A percentile compares a stretch with the other conserved stretches of the same genome.
These are phyloP conservation scores for Stigmatopora argus DNA, from an alignment of 2,113 vertebrate genomes.

Conservation along the genomic window DNA sequence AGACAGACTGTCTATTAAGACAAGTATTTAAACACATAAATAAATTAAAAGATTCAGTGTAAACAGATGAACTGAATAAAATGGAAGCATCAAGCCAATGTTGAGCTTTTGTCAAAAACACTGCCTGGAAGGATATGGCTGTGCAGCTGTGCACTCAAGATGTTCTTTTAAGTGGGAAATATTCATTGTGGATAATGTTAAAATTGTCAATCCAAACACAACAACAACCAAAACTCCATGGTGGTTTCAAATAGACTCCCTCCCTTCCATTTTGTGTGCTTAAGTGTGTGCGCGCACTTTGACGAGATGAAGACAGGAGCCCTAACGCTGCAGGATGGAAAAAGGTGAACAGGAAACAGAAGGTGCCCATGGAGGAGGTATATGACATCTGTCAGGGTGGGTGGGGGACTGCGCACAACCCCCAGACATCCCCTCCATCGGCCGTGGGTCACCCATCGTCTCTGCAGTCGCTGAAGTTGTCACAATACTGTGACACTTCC, in stretches of 20 bases:
- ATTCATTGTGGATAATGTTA: neutral
- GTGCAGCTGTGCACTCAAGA: conserved; percentile 1
- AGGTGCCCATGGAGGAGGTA: conserved; percentile 72
- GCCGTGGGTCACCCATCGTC: conserved; percentile 65
- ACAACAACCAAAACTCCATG: conserved; percentile 16
- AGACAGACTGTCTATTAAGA: conserved; percentile 24
- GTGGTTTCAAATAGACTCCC: conserved; percentile 27
- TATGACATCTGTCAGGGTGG: conserved; percentile 72
- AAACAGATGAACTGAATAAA: conserved; percentile 21
- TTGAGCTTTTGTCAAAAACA: conserved; percentile 7
- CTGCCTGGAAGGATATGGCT: neutral
- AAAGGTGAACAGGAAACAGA: conserved; percentile 73
- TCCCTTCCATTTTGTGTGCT: conserved; percentile 28
- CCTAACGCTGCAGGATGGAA: conserved; percentile 70
- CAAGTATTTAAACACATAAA: conserved; percentile 37
- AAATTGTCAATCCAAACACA: conserved; percentile 8
- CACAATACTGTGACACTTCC: conserved; percentile 67
- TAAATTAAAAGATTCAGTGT: conserved; percentile 22
- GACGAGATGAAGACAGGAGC: conserved; percentile 61
- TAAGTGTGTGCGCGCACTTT: conserved; percentile 40
- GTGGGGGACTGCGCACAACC: conserved; percentile 42
- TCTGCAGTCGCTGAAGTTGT: conserved; percentile 64
- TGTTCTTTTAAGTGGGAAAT: conserved; percentile 5
- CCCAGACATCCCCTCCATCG: conserved; percentile 35
- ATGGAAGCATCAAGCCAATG: conserved; percentile 7